Conservation (phyloP, 2,113 vertebrate genomes). For the Melanerpes formicivorus region DNA sequence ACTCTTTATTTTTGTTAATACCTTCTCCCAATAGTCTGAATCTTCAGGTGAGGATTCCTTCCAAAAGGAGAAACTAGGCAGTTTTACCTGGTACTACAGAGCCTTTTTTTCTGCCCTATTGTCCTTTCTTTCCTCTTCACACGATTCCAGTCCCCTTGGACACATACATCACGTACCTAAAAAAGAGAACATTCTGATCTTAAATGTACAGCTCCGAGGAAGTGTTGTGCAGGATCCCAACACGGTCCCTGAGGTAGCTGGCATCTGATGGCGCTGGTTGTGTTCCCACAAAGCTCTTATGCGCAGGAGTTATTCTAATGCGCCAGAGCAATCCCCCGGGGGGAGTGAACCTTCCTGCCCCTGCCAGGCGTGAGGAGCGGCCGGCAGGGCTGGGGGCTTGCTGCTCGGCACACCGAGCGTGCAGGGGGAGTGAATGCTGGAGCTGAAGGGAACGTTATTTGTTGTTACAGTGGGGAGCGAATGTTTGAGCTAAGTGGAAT, state of each 20-base stretch:
- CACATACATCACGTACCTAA: background rate
- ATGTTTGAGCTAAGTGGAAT: background rate
- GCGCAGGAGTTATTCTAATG: background rate
- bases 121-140: background rate
- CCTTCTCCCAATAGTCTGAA: background rate
- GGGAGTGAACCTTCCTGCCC: background rate
- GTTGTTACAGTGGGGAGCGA: background rate
- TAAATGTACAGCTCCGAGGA: background rate
- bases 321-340: conserved; percentile 4
- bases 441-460: background rate
- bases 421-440: background rate
- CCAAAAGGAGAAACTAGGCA: background rate
- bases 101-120: background rate
- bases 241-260: background rate
- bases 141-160: background rate
- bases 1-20: background rate
- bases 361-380: accelerated
- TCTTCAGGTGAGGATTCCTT: background rate
- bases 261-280: accelerated
- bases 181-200: conserved; percentile 33
- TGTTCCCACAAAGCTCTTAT: background rate
- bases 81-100: background rate
- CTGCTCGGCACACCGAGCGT: background rate
- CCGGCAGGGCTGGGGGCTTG: background rate
- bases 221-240: background rate